Evolutionary conservation across 2,888 invertebrate species (phyloP), one percentile per base, ranked within the genome.

Genomic region (Seira sanloemensis): DNA sequence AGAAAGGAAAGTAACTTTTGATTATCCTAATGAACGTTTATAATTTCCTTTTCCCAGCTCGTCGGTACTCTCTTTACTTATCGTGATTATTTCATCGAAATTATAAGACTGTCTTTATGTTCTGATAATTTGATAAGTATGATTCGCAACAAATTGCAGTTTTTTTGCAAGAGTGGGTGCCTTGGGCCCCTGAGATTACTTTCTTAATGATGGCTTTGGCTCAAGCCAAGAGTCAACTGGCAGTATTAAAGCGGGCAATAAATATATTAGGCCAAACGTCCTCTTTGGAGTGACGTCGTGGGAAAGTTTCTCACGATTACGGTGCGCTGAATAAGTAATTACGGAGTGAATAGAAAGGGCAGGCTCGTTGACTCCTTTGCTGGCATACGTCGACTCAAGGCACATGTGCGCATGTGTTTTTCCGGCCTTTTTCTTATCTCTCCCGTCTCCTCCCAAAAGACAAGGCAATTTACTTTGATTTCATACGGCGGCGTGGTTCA

Each of bases 231-330:
- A n/a, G 50, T 50, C 12, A 50, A 50, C n/a, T n/a, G n/a, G n/a
- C 50, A 50, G 16, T 18, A 50, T 50, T 50, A 50, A 16, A 16
- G 50, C 16, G 16, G 50, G 16, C n/a, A 50, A n/a, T 50, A 50
- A 50, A 16, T 50, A 50, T 50, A 50, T 12, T 12, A 50, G 50
- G 50, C 50, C 50, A 50, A 12, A 50, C 50, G 50, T 50, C 50
- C 50, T 50, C 16, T n/a, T 62, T 65, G 27, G 66, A 74, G 73
- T 66, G 54, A 58, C 73, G 73, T 75, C 66, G 27, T 82, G 82
- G 72, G 82, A 82, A 82, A 76, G 24, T 76, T 82, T 82, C 82
- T 82, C 82, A 82, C 82, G 82, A 71, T 76, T 66, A 50, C 69
- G 18, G 21, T n/a, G 50, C 66, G n/a, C n/a, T 71, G 75, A 75